Base-by-base conservation (phyloP, 2,113 vertebrate species). In the Acanthisitta chloris region DNA sequence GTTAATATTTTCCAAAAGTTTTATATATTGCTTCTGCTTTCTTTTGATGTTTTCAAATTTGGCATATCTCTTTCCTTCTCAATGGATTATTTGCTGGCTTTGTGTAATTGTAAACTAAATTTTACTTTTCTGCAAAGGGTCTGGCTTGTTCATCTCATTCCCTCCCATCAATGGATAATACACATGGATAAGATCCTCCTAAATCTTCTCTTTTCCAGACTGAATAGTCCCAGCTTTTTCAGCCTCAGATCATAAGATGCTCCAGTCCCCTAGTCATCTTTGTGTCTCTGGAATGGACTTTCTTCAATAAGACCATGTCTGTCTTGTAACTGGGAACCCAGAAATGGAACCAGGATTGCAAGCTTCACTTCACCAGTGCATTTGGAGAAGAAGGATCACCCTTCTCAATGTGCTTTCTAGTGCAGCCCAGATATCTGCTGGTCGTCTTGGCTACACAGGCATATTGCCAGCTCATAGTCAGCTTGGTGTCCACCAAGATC, bases 401-500 rank as follows among this genome's bases (percentile, higher is more conserved):
- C 36, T 59, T 8, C 26, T 81, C 7, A 28, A 3, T 91, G 18
- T 4, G 54, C 3, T 54, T 73, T 28, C 8, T 42, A 42, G 21
- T 17, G 12, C 12, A 54, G 15, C 1, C 9, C 31, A 59, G 16
- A 20, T 0, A 6, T 18, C 15, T 48, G 19, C 18, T 55, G 6
- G 19, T 72, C 26, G 33, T 67, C 10, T 40, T n/a, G 20, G 29
- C 40, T 31, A 26, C 25, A 62, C 13, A 10, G 23, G 12, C 12
- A 34, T 11, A 21, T 20, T 38, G 10, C 20, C 54, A 40, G 20
- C 46, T 61, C 8, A 10, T 42, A 40, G 17, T 33, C 31, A 55
- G 10, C 9, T 29, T 58, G 14, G 9, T 31, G 33, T 33, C 43
- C 12, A 21, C 14, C 0, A 1, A 12, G 17, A 76, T 9, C 1